Conservation (phyloP, 1,140 invertebrate genomes). For the Olivierus martensii region DNA sequence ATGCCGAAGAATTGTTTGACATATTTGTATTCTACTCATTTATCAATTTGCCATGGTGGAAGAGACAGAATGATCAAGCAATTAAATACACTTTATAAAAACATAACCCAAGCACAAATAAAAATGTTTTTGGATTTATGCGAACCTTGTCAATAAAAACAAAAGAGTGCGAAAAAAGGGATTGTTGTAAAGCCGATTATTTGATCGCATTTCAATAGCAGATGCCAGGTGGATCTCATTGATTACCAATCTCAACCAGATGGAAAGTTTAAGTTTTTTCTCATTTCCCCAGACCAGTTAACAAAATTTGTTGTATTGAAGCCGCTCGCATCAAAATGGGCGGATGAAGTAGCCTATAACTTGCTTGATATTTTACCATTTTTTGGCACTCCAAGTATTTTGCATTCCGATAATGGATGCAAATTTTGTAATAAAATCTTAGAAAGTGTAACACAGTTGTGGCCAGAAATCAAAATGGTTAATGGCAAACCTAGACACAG, state of each 20-base stretch:
- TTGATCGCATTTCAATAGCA: slow-evolving; percentile 6
- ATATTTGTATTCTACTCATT: slow-evolving; percentile 10
- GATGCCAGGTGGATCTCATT: slow-evolving; percentile 34
- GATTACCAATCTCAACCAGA: slow-evolving; percentile 32
- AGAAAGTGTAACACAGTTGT: slow-evolving; percentile 22
- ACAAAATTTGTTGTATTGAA: slow-evolving; percentile 33
- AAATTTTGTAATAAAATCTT: slow-evolving; percentile 25
- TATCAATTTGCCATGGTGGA: slow-evolving; percentile 8
- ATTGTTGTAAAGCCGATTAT: slow-evolving; percentile 6
- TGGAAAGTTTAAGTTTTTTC: slow-evolving; percentile 30
- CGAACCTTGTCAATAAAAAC: slow-evolving; percentile 10
- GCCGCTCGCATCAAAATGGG: slow-evolving; percentile 28
- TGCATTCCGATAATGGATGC: slow-evolving; percentile 29
- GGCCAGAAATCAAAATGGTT: slow-evolving; percentile 28
- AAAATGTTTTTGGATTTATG: slow-evolving; percentile 13
- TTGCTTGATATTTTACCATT: slow-evolving; percentile 30
- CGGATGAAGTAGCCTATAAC: slow-evolving; percentile 27
- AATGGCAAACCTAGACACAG: slow-evolving; percentile 21
- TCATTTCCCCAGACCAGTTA: slow-evolving; percentile 35
- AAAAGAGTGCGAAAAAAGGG: slow-evolving; percentile 3
- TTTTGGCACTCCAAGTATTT: slow-evolving; percentile 27
- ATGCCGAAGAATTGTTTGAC: slow-evolving; percentile 9
- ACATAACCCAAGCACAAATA: not conserved
- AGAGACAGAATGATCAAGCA: slow-evolving; percentile 5
- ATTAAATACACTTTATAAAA: slow-evolving; percentile 3